Evolutionary conservation across 2,888 invertebrate genomes (phyloP), one percentile per base, ranked within the genome.

Genomic region (Cetonia aurata): DNA sequence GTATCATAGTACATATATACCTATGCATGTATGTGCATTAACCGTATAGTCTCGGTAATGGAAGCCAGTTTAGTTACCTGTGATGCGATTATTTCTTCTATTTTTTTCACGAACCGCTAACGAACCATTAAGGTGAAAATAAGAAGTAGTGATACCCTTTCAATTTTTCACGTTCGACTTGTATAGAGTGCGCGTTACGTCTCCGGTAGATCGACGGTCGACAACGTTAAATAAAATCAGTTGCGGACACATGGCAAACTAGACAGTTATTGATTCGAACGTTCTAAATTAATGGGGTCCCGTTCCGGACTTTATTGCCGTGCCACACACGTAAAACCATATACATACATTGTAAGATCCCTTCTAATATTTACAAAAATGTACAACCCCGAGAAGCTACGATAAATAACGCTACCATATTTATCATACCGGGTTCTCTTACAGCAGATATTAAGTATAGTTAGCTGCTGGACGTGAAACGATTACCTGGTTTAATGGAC

Each of bases 251-350:
- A 48, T 13, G 42, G 65, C 57, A 70, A 72, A 53, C 52, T 41
- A 13, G 72, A 66, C 69, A 67, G 69, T 60, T 72, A 72, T 70
- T 60, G 72, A 57, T 67, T 69, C 69, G 59, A 57, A 37, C 60
- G 55, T 13, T 69, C 25, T 60, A 50, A 48, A 62, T 62, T 62
- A 62, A 62, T 62, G 62, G 62, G 48, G 25, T 25, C 31, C 31
- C 62, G 33, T 62, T 17, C n/a, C 4, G 9, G 37, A 57, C 57
- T 57, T 57, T 57, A 57, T 57, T n/a, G 10, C 33, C 33, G 15
- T 48, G 33, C 62, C 62, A 62, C 62, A 62, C 60, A 46, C 62
- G 33, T 50, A 33, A n/a, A 9, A 10, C 3, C 13, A 48, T 46
- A 46, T 25, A 4, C 4, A 25, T 12, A 56, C 31, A 33, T 48